These are phyloP conservation scores for Channa argus DNA, from an alignment of 2,113 vertebrate genomes.

Conservation along the genomic window DNA sequence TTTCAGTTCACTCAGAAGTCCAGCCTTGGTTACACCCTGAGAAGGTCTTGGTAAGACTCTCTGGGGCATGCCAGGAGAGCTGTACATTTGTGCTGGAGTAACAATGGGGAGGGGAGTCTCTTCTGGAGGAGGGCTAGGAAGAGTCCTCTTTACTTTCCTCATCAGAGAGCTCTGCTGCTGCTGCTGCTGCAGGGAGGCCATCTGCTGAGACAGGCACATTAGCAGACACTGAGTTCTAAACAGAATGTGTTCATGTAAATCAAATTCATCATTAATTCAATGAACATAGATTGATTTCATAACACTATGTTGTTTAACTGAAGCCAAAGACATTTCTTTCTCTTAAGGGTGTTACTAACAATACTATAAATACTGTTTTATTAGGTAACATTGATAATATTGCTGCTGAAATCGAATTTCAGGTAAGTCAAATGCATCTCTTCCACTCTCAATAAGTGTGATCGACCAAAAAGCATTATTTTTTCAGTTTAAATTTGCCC, in stretches of 20 bases:
- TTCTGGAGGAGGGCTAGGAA: conserved; percentile 97
- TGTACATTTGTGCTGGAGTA: conserved; percentile 93
- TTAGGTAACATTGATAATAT: background rate
- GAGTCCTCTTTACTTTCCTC: conserved; percentile 97
- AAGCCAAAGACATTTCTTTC: conserved; percentile 1
- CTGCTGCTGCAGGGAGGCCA: conserved; percentile 92
- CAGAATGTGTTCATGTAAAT: conserved; percentile 71
- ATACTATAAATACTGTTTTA: conserved; percentile 10
- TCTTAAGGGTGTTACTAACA: no score
- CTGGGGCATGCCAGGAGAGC: conserved; percentile 87
- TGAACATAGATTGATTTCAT: conserved; percentile 29
- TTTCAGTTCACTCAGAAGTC: conserved; percentile 93
- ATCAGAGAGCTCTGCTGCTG: conserved; percentile 94
- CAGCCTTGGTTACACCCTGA: conserved; percentile 91
- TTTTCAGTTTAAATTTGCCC: conserved; percentile 11
- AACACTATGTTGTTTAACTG: background rate
- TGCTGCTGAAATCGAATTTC: background rate
- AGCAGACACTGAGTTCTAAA: conserved; percentile 69
- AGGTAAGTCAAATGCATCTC: background rate
- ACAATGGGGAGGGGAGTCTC: conserved; percentile 91
- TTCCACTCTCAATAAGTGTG: background rate
- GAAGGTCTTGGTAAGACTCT: conserved; percentile 84
- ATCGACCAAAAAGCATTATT: background rate
- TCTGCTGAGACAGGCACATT: conserved; percentile 82
- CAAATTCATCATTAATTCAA: conserved; percentile 33